Evolutionary conservation across 2,797 vertebrate genomes (phyloP).

Genomic region (Erithacus rubecula): DNA sequence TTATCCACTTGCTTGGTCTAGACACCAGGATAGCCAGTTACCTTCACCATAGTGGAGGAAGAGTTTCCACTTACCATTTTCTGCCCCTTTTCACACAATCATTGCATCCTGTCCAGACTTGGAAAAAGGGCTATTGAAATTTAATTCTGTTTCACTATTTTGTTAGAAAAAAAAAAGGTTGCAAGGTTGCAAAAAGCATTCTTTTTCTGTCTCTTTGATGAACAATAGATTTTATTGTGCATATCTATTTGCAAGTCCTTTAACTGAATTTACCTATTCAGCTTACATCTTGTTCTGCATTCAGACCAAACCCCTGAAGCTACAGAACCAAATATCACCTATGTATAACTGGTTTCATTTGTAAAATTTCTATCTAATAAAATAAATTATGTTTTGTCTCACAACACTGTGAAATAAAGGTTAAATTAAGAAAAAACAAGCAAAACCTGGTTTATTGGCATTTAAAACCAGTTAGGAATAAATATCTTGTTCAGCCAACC

Average conservation of each 20-base stretch:
- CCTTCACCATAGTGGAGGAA: not conserved
- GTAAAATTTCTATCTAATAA: not conserved
- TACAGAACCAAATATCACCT: not conserved
- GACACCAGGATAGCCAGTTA: not conserved
- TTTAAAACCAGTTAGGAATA: not conserved
- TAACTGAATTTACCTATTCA: not conserved
- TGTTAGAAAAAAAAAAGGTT: not conserved
- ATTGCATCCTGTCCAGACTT: not conserved
- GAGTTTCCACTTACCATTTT: not conserved
- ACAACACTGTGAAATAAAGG: not conserved
- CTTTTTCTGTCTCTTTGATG: not conserved
- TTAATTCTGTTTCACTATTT: not conserved
- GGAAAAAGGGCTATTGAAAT: not conserved
- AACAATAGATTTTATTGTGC: not conserved
- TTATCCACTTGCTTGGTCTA: not conserved
- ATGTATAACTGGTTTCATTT: not conserved
- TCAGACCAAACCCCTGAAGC: not conserved
- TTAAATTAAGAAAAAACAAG: not conserved
- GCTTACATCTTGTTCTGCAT: not conserved
- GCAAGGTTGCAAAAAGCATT: accelerated
- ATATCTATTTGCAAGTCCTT: not conserved
- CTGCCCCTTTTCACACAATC: not conserved
- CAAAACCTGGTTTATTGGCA: not conserved
- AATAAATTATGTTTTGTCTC: not conserved
- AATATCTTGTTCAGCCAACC: not conserved